phyloP scores from a whole-genome alignment of 2,797 vertebrate genomes.

The Onychomys leucogaster region DNA sequence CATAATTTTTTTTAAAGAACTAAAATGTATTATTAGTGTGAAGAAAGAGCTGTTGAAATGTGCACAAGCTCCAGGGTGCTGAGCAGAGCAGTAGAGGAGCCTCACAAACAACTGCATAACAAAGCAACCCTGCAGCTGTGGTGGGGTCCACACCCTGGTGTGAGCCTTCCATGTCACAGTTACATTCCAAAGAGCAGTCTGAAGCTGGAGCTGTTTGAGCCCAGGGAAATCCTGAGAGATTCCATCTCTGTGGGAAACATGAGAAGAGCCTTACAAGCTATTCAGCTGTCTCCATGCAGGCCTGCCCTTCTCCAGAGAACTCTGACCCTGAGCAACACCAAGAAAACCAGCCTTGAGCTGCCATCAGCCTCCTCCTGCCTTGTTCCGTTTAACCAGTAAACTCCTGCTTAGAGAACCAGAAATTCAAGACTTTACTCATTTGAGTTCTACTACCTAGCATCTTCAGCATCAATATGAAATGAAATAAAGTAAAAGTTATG shows the following conservation, averaged over 20 bases:
- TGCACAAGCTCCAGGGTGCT: not conserved
- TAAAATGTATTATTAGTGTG: not conserved
- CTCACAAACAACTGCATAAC: rapidly evolving
- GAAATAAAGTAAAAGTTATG: not conserved
- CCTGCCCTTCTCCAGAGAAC: not conserved
- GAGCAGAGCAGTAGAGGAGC: not conserved
- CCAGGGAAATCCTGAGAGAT: not conserved
- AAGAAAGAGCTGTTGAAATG: not conserved
- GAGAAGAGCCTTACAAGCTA: not conserved
- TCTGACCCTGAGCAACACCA: not conserved
- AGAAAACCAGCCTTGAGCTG: not conserved
- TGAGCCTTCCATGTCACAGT: not conserved
- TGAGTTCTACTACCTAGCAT: not conserved
- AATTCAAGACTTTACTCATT: not conserved
- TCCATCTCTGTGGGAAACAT: not conserved
- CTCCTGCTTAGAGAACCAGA: not conserved
- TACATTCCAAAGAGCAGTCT: not conserved
- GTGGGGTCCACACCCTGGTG: not conserved
- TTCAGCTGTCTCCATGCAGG: not conserved
- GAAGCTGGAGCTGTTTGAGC: not conserved
- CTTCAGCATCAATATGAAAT: not conserved
- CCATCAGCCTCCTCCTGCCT: not conserved
- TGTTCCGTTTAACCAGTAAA: not conserved
- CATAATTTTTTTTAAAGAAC: not conserved
- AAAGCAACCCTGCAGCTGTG: not conserved